A percentile compares a stretch with the other conserved stretches of the same genome.
phyloP scores from a whole-genome alignment of 2,113 vertebrate genomes.

The Picathartes gymnocephalus region DNA sequence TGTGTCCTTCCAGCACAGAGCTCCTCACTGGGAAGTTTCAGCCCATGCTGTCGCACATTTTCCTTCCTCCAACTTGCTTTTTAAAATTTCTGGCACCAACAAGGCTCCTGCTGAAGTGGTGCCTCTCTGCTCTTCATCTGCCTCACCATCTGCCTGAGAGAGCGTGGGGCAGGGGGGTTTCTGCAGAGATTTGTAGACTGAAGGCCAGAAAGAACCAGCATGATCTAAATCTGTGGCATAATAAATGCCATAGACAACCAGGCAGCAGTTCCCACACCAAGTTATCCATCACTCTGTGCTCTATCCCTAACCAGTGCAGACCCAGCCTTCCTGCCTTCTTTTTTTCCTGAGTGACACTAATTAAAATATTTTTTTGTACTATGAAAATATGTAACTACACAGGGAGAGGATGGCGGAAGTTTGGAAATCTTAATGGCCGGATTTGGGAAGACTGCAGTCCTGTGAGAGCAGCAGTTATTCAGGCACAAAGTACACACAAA shows the following conservation, averaged over 20 bases:
- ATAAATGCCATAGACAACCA: background rate
- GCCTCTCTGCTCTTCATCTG: conserved; percentile 37
- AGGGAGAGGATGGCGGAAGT: background rate
- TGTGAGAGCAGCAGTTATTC: background rate
- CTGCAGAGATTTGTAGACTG: background rate
- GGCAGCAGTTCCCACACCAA: background rate
- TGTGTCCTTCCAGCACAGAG: background rate
- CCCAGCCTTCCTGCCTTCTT: background rate
- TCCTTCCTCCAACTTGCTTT: background rate
- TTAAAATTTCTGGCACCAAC: background rate
- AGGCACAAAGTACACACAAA: background rate
- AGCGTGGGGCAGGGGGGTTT: background rate
- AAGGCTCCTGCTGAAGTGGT: background rate
- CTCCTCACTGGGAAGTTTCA: background rate
- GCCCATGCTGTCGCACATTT: background rate
- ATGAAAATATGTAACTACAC: background rate
- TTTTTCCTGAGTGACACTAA: background rate
- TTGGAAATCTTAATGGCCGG: background rate
- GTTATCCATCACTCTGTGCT: background rate
- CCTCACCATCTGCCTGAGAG: conserved; percentile 18
- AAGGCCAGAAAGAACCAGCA: background rate
- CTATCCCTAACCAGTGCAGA: background rate
- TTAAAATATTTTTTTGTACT: background rate
- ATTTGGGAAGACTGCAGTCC: background rate
- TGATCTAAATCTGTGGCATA: background rate